These are phyloP conservation scores for Labia minor DNA, from an alignment of 2,888 invertebrate species.

Conservation along the genomic window DNA sequence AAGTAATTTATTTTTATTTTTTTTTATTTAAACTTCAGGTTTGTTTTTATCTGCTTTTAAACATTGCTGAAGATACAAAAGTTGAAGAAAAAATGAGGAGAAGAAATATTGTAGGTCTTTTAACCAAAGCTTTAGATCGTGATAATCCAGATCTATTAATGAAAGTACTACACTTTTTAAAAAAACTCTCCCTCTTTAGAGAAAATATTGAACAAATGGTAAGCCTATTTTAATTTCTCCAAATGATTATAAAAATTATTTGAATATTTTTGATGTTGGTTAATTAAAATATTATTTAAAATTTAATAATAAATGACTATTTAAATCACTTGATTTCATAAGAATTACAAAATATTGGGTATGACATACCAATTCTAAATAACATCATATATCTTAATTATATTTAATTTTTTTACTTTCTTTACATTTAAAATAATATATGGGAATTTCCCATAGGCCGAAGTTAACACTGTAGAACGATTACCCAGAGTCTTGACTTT, in stretches of 20 bases:
- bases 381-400: no score
- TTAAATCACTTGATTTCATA: no score
- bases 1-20: conserved; percentile 20
- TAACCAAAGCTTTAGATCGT: conserved; percentile 79
- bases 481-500: conserved; percentile 65
- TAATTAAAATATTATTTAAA: no score
- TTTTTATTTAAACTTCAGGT: conserved; percentile 43
- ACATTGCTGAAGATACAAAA: conserved; percentile 89
- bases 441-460: conserved; percentile 38
- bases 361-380: no score
- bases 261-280: no score
- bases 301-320: no score
- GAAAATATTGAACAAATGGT: conserved; percentile 92
- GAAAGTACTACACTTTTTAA: conserved; percentile 83
- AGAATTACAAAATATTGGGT: no score
- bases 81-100: conserved; percentile 97
- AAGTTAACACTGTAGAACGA: conserved; percentile 69
- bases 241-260: no score
- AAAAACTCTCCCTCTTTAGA: conserved; percentile 85
- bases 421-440: no score
- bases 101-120: conserved; percentile 77
- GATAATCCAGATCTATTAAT: conserved; percentile 82
- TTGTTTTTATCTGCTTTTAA: conserved; percentile 82
- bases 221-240: no score
- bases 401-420: no score